Conservation (phyloP, 2,888 invertebrate species). For the Acrocyrtus sp. region DNA sequence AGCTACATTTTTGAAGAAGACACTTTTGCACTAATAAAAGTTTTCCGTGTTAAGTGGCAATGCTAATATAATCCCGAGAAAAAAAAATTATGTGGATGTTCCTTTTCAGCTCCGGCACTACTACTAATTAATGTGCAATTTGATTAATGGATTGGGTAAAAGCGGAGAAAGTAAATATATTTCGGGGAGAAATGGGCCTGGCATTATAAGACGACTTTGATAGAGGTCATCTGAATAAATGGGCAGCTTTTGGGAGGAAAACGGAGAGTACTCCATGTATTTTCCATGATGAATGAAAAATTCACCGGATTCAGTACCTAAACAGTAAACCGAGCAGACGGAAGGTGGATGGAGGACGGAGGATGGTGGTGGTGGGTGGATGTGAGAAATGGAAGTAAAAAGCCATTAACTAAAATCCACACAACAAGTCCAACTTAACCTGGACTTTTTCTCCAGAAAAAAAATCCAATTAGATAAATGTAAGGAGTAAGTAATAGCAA, state of each 20-base stretch:
- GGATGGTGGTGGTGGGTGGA: not conserved
- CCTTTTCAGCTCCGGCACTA: too few relatives aligned
- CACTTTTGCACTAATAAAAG: not conserved
- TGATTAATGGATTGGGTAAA: constrained; percentile 41
- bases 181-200: too few relatives aligned
- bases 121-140: constrained; percentile 43
- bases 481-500: constrained; percentile 24
- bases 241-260: not conserved
- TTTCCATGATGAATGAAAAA: not conserved
- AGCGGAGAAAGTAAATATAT: constrained; percentile 3
- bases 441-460: constrained; percentile 14
- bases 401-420: constrained; percentile 28
- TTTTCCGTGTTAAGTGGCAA: constrained; percentile 18
- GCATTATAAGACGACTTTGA: too few relatives aligned
- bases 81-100: not conserved
- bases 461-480: constrained; percentile 48
- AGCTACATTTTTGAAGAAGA: not conserved
- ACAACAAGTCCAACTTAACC: constrained; percentile 28
- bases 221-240: too few relatives aligned
- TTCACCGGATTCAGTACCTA: not conserved
- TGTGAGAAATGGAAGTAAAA: constrained; percentile 11
- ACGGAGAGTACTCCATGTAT: not conserved
- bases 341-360: not conserved
- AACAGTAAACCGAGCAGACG: not conserved
- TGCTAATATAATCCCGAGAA: not conserved